Evolutionary conservation across 2,113 vertebrate genomes (phyloP).

Genomic region (Miniopterus natalensis): DNA sequence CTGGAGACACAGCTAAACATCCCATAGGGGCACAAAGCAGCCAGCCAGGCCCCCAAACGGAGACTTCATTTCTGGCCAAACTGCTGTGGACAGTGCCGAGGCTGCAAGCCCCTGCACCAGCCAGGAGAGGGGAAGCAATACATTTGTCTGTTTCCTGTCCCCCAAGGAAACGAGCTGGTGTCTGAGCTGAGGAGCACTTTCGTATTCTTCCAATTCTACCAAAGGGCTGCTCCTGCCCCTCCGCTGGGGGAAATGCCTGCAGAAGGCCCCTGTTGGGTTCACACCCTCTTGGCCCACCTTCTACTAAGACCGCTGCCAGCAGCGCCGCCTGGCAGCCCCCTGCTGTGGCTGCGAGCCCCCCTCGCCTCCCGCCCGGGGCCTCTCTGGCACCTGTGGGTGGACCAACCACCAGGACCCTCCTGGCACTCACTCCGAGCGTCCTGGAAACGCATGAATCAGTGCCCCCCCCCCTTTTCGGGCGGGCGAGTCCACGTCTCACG

Average conservation of each 20-base stretch:
- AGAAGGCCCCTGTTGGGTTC: not conserved
- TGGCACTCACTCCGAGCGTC: not conserved
- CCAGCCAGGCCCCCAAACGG: not conserved
- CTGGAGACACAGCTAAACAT: not conserved
- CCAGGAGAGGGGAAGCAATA: not conserved
- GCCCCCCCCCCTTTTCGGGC: not conserved
- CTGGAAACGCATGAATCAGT: not conserved
- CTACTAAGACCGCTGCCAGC: not conserved
- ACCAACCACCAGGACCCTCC: not conserved
- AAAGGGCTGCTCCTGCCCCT: not conserved
- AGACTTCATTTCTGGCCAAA: not conserved
- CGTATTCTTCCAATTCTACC: not conserved
- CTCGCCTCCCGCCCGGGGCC: not conserved
- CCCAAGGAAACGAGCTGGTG: not conserved
- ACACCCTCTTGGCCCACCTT: too few relatives aligned
- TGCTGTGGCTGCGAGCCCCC: not conserved
- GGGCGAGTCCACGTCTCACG: accelerated
- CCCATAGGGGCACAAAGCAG: not conserved
- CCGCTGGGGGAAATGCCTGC: not conserved
- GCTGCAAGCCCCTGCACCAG: not conserved
- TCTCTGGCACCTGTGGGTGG: not conserved
- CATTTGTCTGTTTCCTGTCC: not conserved
- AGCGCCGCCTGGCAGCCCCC: not conserved
- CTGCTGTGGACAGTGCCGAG: not conserved
- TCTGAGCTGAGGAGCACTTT: not conserved